Conservation (phyloP, 2,797 vertebrate genomes). For the Acipenser oxyrinchus region DNA sequence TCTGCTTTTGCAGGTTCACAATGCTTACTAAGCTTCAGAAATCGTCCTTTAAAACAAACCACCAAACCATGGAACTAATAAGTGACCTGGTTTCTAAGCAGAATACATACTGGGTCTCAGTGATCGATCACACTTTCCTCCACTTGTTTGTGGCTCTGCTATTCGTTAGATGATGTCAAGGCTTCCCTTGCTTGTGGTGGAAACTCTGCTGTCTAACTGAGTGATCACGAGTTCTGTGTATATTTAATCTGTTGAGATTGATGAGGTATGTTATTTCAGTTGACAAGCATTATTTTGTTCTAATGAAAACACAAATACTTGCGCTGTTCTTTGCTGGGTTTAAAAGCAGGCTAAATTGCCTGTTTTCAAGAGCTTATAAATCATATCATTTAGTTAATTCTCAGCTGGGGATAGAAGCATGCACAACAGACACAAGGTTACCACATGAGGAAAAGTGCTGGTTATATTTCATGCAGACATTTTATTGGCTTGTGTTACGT, state of each 20-base stretch:
- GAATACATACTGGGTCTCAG: no score
- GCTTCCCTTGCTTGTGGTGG: no score
- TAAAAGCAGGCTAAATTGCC: constrained; percentile 6
- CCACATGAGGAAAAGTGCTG: constrained; percentile 5
- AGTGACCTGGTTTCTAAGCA: no score
- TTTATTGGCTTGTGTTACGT: constrained; percentile 31
- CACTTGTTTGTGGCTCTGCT: no score
- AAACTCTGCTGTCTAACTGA: no score
- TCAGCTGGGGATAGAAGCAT: constrained; percentile 11
- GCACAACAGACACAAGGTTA: constrained; percentile 15
- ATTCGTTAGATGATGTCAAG: no score
- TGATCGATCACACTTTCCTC: no score
- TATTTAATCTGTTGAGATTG: not conserved
- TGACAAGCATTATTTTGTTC: constrained; percentile 1
- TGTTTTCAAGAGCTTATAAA: constrained; percentile 16
- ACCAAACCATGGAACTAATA: no score
- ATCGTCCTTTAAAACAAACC: no score
- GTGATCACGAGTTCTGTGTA: no score
- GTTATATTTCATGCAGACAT: constrained; percentile 51
- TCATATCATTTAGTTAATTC: constrained; percentile 10
- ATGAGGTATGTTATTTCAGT: constrained; percentile 1
- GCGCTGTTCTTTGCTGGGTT: constrained; percentile 5
- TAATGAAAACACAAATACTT: constrained; percentile 14
- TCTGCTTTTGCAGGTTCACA: no score
- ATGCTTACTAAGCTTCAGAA: no score